A percentile compares a stretch with the other conserved stretches of the same genome.
Conservation (phyloP, 2,113 vertebrate genomes). For the Fulmarus glacialis region DNA sequence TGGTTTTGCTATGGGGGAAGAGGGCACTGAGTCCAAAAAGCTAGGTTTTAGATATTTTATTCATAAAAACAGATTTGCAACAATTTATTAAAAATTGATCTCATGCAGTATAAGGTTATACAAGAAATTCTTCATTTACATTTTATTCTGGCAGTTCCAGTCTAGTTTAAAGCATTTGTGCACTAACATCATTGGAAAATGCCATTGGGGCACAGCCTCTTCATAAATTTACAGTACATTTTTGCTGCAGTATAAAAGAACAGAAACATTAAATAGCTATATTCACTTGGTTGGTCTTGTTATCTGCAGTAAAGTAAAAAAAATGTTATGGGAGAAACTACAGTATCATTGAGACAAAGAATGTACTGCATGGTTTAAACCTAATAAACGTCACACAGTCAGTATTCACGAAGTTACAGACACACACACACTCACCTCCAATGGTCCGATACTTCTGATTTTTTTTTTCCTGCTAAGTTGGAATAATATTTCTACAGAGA, state of each 20-base stretch:
- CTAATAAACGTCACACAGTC: conserved; percentile 82
- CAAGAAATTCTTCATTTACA: conserved; percentile 86
- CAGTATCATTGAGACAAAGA: conserved; percentile 79
- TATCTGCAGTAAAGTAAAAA: conserved; percentile 78
- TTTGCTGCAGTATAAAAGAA: conserved; percentile 82
- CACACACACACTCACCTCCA: conserved; percentile 82
- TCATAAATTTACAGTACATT: conserved; percentile 80
- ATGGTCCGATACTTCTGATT: conserved; percentile 76
- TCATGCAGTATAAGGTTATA: conserved; percentile 89
- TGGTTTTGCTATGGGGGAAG: not conserved
- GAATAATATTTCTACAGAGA: conserved; percentile 89
- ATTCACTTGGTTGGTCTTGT: conserved; percentile 80
- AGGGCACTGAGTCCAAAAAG: conserved; percentile 2
- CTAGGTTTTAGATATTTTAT: conserved; percentile 81
- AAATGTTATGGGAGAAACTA: conserved; percentile 77
- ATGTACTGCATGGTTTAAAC: conserved; percentile 82
- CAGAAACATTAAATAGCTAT: conserved; percentile 80
- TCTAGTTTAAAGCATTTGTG: conserved; percentile 85
- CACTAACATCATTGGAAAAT: conserved; percentile 84
- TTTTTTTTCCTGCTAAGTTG: conserved; percentile 80
- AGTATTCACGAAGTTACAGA: conserved; percentile 83
- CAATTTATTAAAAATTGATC: conserved; percentile 91
- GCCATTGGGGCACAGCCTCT: conserved; percentile 82
- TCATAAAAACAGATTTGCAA: conserved; percentile 91
- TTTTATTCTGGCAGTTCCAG: conserved; percentile 84